phyloP scores from a whole-genome alignment of 2,113 vertebrate species.

The Donacobius atricapilla region DNA sequence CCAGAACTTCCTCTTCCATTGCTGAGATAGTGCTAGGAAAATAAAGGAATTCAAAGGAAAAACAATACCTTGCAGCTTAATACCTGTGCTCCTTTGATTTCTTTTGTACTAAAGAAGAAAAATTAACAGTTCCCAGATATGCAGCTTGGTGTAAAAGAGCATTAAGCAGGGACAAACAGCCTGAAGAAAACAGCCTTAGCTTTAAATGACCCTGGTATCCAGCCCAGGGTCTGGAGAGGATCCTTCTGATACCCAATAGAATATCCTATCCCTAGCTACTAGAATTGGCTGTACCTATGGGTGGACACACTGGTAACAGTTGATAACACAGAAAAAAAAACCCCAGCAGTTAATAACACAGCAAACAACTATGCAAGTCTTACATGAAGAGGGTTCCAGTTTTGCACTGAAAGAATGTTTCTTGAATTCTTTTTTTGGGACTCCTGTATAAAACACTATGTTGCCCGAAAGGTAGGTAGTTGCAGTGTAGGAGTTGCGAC shows the following conservation, averaged over 20 bases:
- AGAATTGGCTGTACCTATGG: neutral
- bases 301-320: neutral
- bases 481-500: constrained; percentile 66
- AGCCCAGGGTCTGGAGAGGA: neutral
- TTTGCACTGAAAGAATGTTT: constrained; percentile 63
- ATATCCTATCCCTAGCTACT: neutral
- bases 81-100: neutral
- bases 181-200: neutral
- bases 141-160: neutral
- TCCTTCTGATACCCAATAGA: neutral
- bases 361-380: neutral
- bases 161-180: neutral
- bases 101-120: neutral
- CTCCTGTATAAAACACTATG: constrained; percentile 91
- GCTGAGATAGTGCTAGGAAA: neutral
- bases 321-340: neutral
- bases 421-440: constrained; percentile 83
- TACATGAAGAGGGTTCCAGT: constrained; percentile 73
- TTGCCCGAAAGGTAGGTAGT: constrained; percentile 82
- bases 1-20: neutral
- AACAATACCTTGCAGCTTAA: neutral
- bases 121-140: neutral
- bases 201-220: neutral
- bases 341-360: neutral
- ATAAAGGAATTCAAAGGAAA: neutral